Conservation (phyloP, 2,113 vertebrate species). For the Anolis carolinensis region DNA sequence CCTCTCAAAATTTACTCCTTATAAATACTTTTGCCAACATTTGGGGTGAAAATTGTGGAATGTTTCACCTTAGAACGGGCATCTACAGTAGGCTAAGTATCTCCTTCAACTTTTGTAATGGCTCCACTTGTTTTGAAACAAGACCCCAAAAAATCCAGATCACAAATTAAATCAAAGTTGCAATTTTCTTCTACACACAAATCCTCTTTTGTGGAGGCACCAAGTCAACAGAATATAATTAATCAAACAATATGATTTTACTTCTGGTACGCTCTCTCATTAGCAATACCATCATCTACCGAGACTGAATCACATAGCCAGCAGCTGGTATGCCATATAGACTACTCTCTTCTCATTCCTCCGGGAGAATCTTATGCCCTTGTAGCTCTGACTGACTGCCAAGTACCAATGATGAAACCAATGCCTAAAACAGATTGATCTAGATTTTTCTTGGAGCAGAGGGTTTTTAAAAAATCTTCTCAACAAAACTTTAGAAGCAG, state of each 20-base stretch:
- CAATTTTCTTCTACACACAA: neutral
- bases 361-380: conserved; percentile 28
- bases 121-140: neutral
- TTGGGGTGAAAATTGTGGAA: too few species aligned
- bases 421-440: conserved; percentile 56
- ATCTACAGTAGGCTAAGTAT: neutral
- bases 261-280: conserved; percentile 36
- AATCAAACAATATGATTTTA: conserved; percentile 41
- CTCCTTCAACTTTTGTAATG: neutral
- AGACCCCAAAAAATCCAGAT: conserved; percentile 36
- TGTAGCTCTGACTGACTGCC: neutral
- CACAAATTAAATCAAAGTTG: conserved; percentile 38
- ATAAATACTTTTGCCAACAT: neutral
- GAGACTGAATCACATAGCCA: conserved; percentile 21
- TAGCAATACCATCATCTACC: conserved; percentile 23
- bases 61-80: neutral
- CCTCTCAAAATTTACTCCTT: too few species aligned
- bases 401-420: conserved; percentile 46
- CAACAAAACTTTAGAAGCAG: conserved; percentile 31
- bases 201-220: conserved; percentile 38
- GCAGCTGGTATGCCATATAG: conserved; percentile 50
- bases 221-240: conserved; percentile 44
- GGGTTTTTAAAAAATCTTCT: conserved; percentile 16
- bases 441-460: conserved; percentile 57
- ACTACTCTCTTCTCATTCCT: conserved; percentile 45